Evolutionary conservation across 2,113 vertebrate species (phyloP).

Genomic region (Barbus barbus): DNA sequence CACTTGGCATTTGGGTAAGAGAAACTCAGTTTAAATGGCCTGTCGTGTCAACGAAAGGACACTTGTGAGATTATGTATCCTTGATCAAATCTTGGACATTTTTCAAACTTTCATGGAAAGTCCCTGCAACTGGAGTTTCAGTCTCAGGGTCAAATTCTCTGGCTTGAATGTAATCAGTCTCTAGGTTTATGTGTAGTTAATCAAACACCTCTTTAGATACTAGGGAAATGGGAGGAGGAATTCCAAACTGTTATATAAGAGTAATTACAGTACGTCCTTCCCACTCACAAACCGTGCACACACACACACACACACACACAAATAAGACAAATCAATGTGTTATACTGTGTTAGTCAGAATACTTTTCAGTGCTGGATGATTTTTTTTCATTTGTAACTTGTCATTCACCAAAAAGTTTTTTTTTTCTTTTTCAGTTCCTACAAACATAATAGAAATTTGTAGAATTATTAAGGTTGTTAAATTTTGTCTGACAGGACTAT

Average conservation of each 20-base stretch:
- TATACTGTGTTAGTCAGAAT: neutral
- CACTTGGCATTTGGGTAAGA: slow-evolving; percentile 54
- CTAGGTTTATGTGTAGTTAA: slow-evolving; percentile 11
- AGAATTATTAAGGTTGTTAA: neutral
- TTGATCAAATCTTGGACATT: slow-evolving; percentile 16
- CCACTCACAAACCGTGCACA: neutral
- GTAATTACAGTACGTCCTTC: neutral
- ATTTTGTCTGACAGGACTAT: neutral
- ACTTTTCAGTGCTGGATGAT: neutral
- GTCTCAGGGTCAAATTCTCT: slow-evolving; percentile 36
- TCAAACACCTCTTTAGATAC: neutral
- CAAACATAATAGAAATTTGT: neutral
- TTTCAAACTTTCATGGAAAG: neutral
- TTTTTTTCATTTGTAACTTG: neutral
- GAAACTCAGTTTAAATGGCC: slow-evolving; percentile 1
- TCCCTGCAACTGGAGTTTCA: neutral
- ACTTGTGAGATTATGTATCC: neutral
- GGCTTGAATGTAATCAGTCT: neutral
- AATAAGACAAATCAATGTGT: neutral
- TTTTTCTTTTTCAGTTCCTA: neutral
- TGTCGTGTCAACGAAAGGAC: neutral
- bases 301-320: neutral
- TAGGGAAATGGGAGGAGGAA: neutral
- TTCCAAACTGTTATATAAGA: slow-evolving; percentile 30
- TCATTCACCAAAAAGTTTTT: neutral